These are phyloP conservation scores for Acipenser ruthenus DNA, from an alignment of 2,797 vertebrate genomes.

Conservation along the genomic window DNA sequence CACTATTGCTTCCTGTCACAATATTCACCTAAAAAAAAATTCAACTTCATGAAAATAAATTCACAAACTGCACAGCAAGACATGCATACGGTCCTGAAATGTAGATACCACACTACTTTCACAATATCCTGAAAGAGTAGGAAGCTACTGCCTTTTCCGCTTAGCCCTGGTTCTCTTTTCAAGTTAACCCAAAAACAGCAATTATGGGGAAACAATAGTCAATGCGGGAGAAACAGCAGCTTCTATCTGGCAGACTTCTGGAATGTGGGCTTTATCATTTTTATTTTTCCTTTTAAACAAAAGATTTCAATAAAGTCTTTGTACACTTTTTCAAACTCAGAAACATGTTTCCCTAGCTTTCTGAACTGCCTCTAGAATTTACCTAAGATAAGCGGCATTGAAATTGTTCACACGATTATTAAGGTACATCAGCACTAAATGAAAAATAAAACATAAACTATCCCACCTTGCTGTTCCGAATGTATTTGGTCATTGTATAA, in stretches of 20 bases:
- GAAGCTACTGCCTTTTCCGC: slow-evolving; percentile 22
- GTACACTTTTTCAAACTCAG: slow-evolving; percentile 30
- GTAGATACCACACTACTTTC: slow-evolving; percentile 20
- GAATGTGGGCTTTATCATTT: slow-evolving; percentile 8
- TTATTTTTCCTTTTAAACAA: slow-evolving; percentile 19
- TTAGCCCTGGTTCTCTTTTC: slow-evolving; percentile 27
- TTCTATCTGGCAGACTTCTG: slow-evolving; percentile 38
- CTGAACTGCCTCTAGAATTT: slow-evolving; percentile 37
- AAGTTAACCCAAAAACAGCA: slow-evolving; percentile 29
- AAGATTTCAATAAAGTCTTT: slow-evolving; percentile 30
- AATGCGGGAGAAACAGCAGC: slow-evolving; percentile 34
- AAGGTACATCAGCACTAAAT: slow-evolving; percentile 30
- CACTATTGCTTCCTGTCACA: too few relatives aligned
- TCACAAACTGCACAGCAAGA: too few relatives aligned
- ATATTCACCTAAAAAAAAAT: too few relatives aligned
- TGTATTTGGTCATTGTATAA: too few relatives aligned
- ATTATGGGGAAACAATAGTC: slow-evolving; percentile 36
- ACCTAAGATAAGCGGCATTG: slow-evolving; percentile 31
- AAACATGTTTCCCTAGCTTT: slow-evolving; percentile 27
- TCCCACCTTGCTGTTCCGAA: too few relatives aligned
- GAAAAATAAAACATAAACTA: slow-evolving; percentile 19
- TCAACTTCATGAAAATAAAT: too few relatives aligned
- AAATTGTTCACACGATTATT: slow-evolving; percentile 28
- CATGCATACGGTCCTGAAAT: too few relatives aligned
- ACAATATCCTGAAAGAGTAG: slow-evolving; percentile 30